A percentile compares a stretch with the other conserved stretches of the same genome.
These are phyloP conservation scores for Callipepla californica DNA, from an alignment of 2,113 vertebrate genomes.

Conservation along the genomic window DNA sequence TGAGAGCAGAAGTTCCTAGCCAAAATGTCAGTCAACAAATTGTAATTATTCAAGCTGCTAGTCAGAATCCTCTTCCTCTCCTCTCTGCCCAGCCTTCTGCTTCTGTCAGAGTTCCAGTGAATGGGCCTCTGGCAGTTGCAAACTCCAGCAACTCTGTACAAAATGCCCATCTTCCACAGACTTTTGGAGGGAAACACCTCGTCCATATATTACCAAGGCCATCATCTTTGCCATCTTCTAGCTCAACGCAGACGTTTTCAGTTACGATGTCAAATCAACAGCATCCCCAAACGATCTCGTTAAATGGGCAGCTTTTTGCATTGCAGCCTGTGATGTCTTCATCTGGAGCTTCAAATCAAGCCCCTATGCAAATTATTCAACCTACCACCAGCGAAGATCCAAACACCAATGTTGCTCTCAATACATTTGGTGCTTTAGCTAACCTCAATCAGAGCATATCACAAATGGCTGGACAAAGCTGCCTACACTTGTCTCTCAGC, in stretches of 20 bases:
- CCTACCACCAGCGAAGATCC: constrained; percentile 94
- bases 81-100: constrained; percentile 82
- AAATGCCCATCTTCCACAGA: constrained; percentile 81
- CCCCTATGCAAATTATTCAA: constrained; percentile 93
- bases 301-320: constrained; percentile 96
- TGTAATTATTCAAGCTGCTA: constrained; percentile 96
- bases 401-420: constrained; percentile 93
- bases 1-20: constrained; percentile 88
- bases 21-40: constrained; percentile 93
- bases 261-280: constrained; percentile 80
- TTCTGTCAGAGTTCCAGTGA: constrained; percentile 78
- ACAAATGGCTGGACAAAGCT: constrained; percentile 90
- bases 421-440: constrained; percentile 94
- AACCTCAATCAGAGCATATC: constrained; percentile 97
- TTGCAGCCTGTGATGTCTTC: constrained; percentile 92
- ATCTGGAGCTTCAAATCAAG: constrained; percentile 85
- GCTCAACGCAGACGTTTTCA: constrained; percentile 75
- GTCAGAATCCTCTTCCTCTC: constrained; percentile 86
- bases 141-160: constrained; percentile 78
- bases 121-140: constrained; percentile 74
- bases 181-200: constrained; percentile 92
- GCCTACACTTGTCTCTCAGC: constrained; percentile 77
- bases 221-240: constrained; percentile 76
- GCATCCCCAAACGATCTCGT: constrained; percentile 93
- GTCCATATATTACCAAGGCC: constrained; percentile 96